A percentile compares a stretch with the other conserved stretches of the same genome.
These are phyloP conservation scores for Conus canariensis DNA, from an alignment of 2,888 invertebrate genomes.

Conservation along the genomic window DNA sequence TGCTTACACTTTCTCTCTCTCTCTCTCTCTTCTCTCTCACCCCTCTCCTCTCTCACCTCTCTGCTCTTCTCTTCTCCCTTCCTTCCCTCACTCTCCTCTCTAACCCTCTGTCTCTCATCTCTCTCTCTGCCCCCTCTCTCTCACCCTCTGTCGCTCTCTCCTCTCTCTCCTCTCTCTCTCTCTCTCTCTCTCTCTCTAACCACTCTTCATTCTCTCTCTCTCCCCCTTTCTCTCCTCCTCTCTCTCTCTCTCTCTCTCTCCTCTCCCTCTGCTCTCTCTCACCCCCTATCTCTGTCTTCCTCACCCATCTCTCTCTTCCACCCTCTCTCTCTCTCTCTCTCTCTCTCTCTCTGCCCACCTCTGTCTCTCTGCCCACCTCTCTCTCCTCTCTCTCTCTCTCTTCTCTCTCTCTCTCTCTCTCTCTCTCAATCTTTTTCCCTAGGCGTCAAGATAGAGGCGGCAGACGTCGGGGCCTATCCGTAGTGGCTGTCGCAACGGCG, in stretches of 20 bases:
- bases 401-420: background rate
- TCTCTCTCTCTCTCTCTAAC: background rate
- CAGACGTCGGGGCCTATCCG: background rate
- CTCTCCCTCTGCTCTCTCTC: background rate
- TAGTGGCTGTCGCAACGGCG: background rate
- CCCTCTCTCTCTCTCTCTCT: slow-evolving; percentile 22
- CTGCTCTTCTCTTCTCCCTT: too few species aligned
- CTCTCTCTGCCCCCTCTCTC: background rate
- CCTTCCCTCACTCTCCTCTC: slow-evolving; percentile 16
- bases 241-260: background rate
- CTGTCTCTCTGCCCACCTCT: slow-evolving; percentile 20
- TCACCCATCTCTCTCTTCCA: too few species aligned
- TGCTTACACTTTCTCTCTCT: background rate
- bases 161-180: background rate
- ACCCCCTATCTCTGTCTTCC: background rate
- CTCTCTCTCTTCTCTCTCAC: background rate
- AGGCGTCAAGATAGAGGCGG: background rate
- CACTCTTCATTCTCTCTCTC: background rate
- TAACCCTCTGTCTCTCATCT: background rate
- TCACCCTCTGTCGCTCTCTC: background rate
- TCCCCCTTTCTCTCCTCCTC: background rate
- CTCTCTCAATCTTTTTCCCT: background rate
- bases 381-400: background rate
- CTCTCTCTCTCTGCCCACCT: background rate
- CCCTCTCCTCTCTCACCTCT: background rate